Evolutionary conservation across 1,140 invertebrate genomes (phyloP), one percentile per base, ranked within the genome.

Genomic region (Lepidotrigona ventralis): DNA sequence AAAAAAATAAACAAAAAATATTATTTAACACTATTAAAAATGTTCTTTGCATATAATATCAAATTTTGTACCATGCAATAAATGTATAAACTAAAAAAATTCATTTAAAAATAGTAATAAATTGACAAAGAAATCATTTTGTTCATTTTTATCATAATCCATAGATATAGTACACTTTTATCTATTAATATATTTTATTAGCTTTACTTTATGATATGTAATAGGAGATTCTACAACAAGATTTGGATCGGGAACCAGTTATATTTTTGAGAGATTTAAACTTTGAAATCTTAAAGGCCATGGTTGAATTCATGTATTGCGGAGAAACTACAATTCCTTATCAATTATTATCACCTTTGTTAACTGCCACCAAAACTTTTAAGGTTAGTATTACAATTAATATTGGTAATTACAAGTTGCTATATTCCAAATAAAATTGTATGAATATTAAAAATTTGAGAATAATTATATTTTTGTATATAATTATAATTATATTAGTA

Each of bases 301-400:
- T 95, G 88, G 94, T 95, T 75, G 95, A 95, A 89, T 95, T 95
- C 86, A 95, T 95, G 94, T 95, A 95, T 81, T 95, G 95, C 81
- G 95, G 95, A 29, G 95, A 95, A 91, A 95, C 95, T 54, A 95
- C 93, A 83, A 94, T 95, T 75, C 93, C 95, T 81, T 93, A 95
- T 88, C 92, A 95, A 72, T 93, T 95, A 88, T 90, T 95, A 68
- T 92, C 93, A 85, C 93, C 95, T 60, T 88, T 95, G 53, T 90
- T 95, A 60, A 92, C 94, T 91, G 95, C 95, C 29, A 95, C 95
- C 66, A 94, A 93, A 90, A 93, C 94, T 87, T 95, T 95, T 90
- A 95, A 95, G 92, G 95, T 95, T 89, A 88, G 84, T 89, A 79
- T 76, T 66, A 64, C 12, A 64, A 66, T 72, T 26, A 17, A n/a